These are phyloP conservation scores for Xanthia icteritia DNA, from an alignment of 2,888 invertebrate species.

Conservation along the genomic window DNA sequence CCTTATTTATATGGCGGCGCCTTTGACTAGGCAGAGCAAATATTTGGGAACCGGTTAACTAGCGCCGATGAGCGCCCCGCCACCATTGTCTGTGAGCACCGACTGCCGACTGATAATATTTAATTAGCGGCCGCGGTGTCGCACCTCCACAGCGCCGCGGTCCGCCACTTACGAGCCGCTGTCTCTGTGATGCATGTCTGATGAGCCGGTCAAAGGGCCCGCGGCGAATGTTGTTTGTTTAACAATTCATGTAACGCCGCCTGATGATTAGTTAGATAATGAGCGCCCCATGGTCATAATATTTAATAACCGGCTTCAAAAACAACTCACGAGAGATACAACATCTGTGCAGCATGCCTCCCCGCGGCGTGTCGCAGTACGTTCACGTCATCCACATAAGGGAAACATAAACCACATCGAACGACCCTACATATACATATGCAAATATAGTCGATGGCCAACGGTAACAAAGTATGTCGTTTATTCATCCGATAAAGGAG, in stretches of 20 bases:
- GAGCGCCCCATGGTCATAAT: slow-evolving; percentile 77
- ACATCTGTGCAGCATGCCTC: slow-evolving; percentile 68
- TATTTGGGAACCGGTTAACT: slow-evolving; percentile 88
- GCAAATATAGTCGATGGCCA: slow-evolving; percentile 71
- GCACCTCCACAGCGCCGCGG: slow-evolving; percentile 86
- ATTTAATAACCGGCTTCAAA: slow-evolving; percentile 71
- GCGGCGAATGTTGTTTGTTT: slow-evolving; percentile 83
- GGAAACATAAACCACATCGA: slow-evolving; percentile 73
- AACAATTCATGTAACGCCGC: slow-evolving; percentile 78
- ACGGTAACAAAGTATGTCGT: slow-evolving; percentile 67
- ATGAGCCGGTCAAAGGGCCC: slow-evolving; percentile 81
- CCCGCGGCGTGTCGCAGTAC: slow-evolving; percentile 67
- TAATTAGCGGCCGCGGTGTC: slow-evolving; percentile 88
- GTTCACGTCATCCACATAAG: slow-evolving; percentile 70
- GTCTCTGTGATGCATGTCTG: slow-evolving; percentile 75
- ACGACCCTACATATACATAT: slow-evolving; percentile 65
- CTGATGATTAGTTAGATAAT: slow-evolving; percentile 82
- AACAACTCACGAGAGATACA: slow-evolving; percentile 61
- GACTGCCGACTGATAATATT: slow-evolving; percentile 88
- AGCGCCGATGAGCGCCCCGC: slow-evolving; percentile 86
- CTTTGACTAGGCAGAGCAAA: slow-evolving; percentile 86
- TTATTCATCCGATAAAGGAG: slow-evolving; percentile 77
- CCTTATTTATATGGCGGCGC: slow-evolving; percentile 84
- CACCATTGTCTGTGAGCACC: slow-evolving; percentile 85
- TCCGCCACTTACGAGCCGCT: slow-evolving; percentile 75